Evolutionary conservation across 2,888 invertebrate species (phyloP).

Genomic region (Chloromyia formosa): DNA sequence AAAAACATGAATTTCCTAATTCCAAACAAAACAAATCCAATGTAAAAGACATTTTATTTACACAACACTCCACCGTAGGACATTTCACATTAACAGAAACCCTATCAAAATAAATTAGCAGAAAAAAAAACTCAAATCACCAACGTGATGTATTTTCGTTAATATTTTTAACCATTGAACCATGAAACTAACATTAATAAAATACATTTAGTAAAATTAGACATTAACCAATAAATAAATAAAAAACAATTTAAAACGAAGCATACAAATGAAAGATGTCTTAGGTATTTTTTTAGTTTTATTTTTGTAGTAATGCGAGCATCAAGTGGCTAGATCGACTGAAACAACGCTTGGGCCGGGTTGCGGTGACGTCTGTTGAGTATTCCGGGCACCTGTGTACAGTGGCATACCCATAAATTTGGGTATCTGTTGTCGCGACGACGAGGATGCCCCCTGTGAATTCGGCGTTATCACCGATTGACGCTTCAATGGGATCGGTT

Average conservation of each 20-base stretch:
- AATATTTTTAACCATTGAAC: background rate
- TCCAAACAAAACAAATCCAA: slow-evolving; percentile 1
- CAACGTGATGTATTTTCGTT: background rate
- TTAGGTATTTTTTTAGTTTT: slow-evolving; percentile 6
- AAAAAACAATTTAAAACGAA: background rate
- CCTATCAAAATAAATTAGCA: slow-evolving; percentile 5
- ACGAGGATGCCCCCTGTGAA: background rate
- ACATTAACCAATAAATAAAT: slow-evolving; percentile 31
- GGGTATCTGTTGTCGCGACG: slow-evolving; percentile 59
- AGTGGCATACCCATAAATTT: slow-evolving; percentile 85
- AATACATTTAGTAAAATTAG: background rate
- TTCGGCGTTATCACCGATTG: slow-evolving; percentile 43
- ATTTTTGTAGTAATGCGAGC: background rate
- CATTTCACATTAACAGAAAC: slow-evolving; percentile 21
- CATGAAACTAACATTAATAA: background rate
- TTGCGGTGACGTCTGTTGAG: slow-evolving; percentile 3
- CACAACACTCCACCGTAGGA: slow-evolving; percentile 40
- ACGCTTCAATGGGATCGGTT: slow-evolving; percentile 56
- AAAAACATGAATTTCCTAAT: too few relatives aligned
- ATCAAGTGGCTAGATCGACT: slow-evolving; percentile 30
- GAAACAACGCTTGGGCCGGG: background rate
- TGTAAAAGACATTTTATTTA: slow-evolving; percentile 38
- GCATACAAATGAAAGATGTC: slow-evolving; percentile 12
- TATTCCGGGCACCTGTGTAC: slow-evolving; percentile 60
- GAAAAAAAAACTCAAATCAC: slow-evolving; percentile 9